A percentile compares a stretch with the other conserved stretches of the same genome.
These are phyloP conservation scores for Clarias pachynema DNA, from an alignment of 2,797 vertebrate species.

Conservation along the genomic window DNA sequence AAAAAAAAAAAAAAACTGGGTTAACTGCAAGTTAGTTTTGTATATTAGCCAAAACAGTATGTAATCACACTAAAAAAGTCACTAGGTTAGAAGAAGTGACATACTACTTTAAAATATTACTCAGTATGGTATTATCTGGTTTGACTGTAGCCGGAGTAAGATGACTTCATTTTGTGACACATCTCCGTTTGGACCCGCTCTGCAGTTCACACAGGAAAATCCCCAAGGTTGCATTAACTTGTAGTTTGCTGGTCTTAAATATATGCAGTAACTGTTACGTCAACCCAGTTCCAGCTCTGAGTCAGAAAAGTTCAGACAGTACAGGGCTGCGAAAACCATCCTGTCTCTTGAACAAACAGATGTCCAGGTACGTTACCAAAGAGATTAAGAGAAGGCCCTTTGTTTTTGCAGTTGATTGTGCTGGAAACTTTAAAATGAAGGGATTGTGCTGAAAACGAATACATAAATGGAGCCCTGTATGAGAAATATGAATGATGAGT, in stretches of 20 bases:
- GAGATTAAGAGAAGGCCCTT: not conserved
- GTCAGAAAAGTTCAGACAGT: conserved; percentile 17
- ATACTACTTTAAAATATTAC: not conserved
- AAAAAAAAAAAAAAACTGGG: not conserved
- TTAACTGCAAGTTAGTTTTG: not conserved
- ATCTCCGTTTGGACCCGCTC: not conserved
- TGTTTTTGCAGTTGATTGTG: not conserved
- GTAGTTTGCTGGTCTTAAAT: not conserved
- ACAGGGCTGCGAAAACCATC: not conserved
- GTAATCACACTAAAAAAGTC: not conserved
- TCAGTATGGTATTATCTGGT: conserved; percentile 13
- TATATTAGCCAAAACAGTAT: not conserved
- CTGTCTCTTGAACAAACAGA: conserved; percentile 8
- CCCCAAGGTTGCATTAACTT: conserved; percentile 27
- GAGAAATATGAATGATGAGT: conserved; percentile 1
- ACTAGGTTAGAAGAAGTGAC: not conserved
- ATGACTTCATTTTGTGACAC: conserved; percentile 26
- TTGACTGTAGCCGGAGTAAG: not conserved
- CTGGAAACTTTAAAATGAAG: not conserved
- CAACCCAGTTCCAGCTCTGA: conserved; percentile 7
- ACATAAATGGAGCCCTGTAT: not conserved
- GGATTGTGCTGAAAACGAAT: not conserved
- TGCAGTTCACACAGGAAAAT: conserved; percentile 32
- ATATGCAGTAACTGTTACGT: not conserved
- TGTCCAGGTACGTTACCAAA: conserved; percentile 27